Conservation (phyloP, 2,113 vertebrate species). For the Strix aluco region DNA sequence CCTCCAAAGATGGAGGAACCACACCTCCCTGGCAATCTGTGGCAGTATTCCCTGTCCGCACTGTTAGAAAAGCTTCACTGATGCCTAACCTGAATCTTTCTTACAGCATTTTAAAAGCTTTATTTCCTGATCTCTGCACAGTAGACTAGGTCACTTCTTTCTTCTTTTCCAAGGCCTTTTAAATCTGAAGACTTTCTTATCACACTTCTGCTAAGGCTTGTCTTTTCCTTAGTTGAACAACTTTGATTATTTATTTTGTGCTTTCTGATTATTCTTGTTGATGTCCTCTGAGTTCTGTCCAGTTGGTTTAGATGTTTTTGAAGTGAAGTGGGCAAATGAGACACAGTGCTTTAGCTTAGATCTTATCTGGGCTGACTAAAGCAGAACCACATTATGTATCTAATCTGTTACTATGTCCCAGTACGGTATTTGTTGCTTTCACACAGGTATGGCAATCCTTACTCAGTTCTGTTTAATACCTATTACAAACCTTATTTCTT, state of each 20-base stretch:
- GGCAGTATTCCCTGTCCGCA: neutral
- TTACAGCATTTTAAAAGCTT: neutral
- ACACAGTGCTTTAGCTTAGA: neutral
- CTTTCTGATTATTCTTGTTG: neutral
- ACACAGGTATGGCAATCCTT: neutral
- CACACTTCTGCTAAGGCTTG: neutral
- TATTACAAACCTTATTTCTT: neutral
- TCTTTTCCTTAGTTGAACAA: neutral
- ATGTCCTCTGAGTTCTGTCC: neutral
- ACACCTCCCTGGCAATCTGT: neutral
- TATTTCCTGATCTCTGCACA: neutral
- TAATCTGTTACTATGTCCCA: neutral
- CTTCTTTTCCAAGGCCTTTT: neutral
- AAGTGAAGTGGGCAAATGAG: neutral
- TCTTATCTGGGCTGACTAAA: neutral
- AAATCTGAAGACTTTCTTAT: neutral
- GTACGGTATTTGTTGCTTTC: neutral
- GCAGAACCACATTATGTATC: neutral
- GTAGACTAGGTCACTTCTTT: neutral
- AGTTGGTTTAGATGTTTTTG: neutral
- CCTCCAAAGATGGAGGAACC: neutral
- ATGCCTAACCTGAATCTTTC: neutral
- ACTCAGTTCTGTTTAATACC: neutral
- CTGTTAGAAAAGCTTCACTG: neutral
- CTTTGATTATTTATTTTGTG: neutral